These are phyloP conservation scores for Brenthis ino DNA, from an alignment of 2,888 invertebrate species.

Conservation along the genomic window DNA sequence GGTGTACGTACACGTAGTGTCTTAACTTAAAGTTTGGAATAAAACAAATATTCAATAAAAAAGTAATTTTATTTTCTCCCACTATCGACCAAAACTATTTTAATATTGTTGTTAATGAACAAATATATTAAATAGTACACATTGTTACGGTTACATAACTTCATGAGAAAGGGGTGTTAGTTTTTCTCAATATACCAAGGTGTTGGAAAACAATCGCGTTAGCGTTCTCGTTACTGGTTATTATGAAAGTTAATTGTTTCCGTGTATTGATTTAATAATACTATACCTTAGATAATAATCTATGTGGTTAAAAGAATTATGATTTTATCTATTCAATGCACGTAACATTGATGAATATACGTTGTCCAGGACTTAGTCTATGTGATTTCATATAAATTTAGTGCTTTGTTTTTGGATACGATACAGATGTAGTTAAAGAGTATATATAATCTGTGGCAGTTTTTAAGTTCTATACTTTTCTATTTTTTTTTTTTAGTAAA, in stretches of 20 bases:
- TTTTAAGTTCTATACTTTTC: too few relatives aligned
- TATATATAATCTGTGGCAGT: too few relatives aligned
- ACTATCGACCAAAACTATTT: neutral
- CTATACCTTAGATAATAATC: conserved; percentile 2
- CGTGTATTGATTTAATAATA: conserved; percentile 17
- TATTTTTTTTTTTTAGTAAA: too few relatives aligned
- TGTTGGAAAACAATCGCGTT: conserved; percentile 20
- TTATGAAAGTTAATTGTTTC: conserved; percentile 21
- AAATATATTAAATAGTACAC: neutral
- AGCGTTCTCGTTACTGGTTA: conserved; percentile 14
- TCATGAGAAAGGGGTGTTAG: conserved; percentile 22
- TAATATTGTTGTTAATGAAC: neutral
- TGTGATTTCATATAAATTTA: too few relatives aligned
- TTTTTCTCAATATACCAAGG: conserved; percentile 19
- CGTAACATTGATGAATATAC: neutral
- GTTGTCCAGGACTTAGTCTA: too few relatives aligned
- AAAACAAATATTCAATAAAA: too few relatives aligned
- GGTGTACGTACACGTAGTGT: too few relatives aligned
- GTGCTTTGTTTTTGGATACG: too few relatives aligned
- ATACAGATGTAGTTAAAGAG: too few relatives aligned
- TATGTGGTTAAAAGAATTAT: neutral
- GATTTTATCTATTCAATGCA: conserved; percentile 6
- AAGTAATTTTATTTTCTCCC: too few relatives aligned
- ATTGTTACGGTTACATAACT: conserved; percentile 13
- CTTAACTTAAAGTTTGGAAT: too few relatives aligned